A percentile compares a stretch with the other conserved stretches of the same genome.
phyloP scores from a whole-genome alignment of 1,140 invertebrate species.

The Planococcus citri region DNA sequence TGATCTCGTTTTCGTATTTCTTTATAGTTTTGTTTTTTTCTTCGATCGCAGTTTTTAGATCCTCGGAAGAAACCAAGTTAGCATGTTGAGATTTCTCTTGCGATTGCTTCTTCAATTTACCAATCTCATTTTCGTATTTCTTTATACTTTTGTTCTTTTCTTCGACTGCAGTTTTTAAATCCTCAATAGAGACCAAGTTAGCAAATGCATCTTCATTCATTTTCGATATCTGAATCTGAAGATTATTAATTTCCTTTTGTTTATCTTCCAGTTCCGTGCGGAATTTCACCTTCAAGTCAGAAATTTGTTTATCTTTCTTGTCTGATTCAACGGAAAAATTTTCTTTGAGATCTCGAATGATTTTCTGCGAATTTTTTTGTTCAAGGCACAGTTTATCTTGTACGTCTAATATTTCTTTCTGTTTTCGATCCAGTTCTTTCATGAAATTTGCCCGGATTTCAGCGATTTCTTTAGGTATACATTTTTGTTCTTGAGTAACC shows the following conservation, averaged over 20 bases:
- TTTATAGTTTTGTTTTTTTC: background rate
- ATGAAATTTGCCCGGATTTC: background rate
- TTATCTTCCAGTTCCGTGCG: background rate
- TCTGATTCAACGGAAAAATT: background rate
- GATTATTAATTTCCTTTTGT: background rate
- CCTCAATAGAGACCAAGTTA: background rate
- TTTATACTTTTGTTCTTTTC: background rate
- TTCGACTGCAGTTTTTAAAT: background rate
- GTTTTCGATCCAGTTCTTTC: background rate
- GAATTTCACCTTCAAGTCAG: background rate
- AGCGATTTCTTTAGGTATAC: no score
- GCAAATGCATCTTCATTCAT: slow-evolving; percentile 5
- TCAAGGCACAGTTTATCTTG: background rate
- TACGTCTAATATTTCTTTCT: background rate
- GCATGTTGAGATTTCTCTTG: background rate
- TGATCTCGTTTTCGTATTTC: background rate
- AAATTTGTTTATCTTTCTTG: background rate
- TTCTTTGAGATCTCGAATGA: background rate
- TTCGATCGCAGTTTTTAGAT: background rate
- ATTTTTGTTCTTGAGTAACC: no score
- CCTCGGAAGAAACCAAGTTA: no score
- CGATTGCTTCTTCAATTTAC: background rate
- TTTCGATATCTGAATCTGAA: background rate
- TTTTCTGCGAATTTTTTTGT: background rate
- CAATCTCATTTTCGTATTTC: background rate